phyloP scores from a whole-genome alignment of 2,113 vertebrate species.

The Anolis sagrei region DNA sequence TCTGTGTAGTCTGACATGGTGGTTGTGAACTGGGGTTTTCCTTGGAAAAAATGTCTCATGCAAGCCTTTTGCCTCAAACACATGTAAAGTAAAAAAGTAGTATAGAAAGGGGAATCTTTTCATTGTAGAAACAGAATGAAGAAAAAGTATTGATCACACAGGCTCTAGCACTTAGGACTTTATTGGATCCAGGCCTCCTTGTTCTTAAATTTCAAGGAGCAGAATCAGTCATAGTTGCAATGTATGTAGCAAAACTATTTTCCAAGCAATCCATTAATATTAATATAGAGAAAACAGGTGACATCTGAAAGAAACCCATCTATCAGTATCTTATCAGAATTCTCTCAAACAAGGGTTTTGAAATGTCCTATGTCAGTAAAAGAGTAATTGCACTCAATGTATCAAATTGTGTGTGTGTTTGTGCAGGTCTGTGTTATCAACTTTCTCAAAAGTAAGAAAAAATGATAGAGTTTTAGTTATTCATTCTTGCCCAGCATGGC shows the following conservation, averaged over 20 bases:
- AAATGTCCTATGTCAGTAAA: background rate
- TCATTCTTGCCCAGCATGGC: background rate
- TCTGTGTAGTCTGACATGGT: too few species aligned
- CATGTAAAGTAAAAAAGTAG: background rate
- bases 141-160: background rate
- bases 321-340: background rate
- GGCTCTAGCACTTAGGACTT: too few species aligned
- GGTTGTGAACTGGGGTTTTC: too few species aligned
- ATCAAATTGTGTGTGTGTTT: background rate
- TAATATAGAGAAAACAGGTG: background rate
- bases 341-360: background rate
- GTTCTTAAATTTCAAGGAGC: background rate
- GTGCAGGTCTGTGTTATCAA: too few species aligned
- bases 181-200: background rate
- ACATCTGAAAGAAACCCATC: background rate
- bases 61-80: background rate
- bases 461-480: background rate
- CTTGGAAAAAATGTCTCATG: background rate
- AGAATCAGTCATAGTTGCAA: background rate
- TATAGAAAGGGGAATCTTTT: background rate
- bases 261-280: background rate
- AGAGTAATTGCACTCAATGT: background rate
- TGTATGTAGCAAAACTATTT: background rate
- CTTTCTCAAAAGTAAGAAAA: background rate
- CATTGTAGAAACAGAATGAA: background rate